A percentile compares a stretch with the other conserved stretches of the same genome.
phyloP scores from a whole-genome alignment of 2,113 vertebrate genomes.

The Menidia beryllina region DNA sequence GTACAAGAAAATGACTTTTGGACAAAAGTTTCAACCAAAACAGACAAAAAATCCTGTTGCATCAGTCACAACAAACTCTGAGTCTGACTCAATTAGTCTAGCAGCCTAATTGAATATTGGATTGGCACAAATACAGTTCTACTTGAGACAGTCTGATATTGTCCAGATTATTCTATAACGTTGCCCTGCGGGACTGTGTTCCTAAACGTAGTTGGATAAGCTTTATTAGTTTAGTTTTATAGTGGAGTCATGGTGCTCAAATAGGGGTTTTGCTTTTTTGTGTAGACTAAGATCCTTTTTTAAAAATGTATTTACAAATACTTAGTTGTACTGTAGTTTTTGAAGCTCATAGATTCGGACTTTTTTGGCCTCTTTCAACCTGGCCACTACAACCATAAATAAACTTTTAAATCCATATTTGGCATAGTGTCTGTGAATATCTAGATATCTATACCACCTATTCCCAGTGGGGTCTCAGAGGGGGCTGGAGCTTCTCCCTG shows the following conservation, averaged over 20 bases:
- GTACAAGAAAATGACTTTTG: background rate
- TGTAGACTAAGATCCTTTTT: no score
- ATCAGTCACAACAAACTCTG: background rate
- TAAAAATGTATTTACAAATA: no score
- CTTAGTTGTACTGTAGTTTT: no score
- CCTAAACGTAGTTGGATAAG: background rate
- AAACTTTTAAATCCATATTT: no score
- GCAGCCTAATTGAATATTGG: slow-evolving; percentile 5
- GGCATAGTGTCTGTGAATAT: no score
- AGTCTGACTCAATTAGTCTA: no score
- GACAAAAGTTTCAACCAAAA: background rate
- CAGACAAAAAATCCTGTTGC: background rate
- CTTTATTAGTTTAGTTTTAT: slow-evolving; percentile 3
- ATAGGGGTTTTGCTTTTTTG: background rate
- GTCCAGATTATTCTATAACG: background rate
- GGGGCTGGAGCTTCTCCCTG: no score
- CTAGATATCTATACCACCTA: no score
- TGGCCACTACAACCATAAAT: no score
- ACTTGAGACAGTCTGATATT: background rate
- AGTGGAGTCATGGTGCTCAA: background rate
- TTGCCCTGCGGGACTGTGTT: background rate
- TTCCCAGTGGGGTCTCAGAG: no score
- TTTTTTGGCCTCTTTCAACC: no score
- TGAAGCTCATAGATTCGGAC: no score
- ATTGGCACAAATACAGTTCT: slow-evolving; percentile 7